These are phyloP conservation scores for Lithobius niger DNA, from an alignment of 1,140 invertebrate species.

Conservation along the genomic window DNA sequence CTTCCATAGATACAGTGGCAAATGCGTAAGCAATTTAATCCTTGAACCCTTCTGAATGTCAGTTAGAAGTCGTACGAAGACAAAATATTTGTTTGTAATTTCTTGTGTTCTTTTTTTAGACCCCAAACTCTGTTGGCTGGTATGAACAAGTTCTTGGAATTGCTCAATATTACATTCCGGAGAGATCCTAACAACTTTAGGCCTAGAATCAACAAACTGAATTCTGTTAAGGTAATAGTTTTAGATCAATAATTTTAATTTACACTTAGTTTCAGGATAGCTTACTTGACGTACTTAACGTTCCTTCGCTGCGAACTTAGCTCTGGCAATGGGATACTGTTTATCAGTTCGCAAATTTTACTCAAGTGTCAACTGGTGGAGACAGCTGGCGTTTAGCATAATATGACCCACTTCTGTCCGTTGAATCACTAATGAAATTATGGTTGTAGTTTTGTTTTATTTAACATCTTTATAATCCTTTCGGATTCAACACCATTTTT, in stretches of 20 bases:
- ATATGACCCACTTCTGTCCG: no score
- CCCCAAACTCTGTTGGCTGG: conserved; percentile 91
- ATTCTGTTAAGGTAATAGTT: conserved; percentile 74
- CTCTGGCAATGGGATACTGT: not conserved
- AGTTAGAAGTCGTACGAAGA: conserved; percentile 2
- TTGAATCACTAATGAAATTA: no score
- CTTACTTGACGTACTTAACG: not conserved
- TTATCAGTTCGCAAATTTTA: not conserved
- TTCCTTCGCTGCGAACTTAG: not conserved
- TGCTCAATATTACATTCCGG: conserved; percentile 96
- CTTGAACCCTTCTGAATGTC: not conserved
- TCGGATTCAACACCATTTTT: no score
- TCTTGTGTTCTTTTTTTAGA: conserved; percentile 22
- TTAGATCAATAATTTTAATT: not conserved
- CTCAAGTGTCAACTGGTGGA: not conserved
- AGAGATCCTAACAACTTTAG: conserved; percentile 97
- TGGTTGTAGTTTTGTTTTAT: no score
- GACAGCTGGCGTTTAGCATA: not conserved
- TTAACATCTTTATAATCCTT: no score
- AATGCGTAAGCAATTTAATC: conserved; percentile 43
- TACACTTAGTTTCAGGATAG: conserved; percentile 8
- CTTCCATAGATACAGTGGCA: conserved; percentile 75
- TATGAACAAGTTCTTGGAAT: conserved; percentile 95
- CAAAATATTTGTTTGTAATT: conserved; percentile 8
- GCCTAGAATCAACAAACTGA: conserved; percentile 93